Evolutionary conservation across 2,888 invertebrate species (phyloP), one percentile per base, ranked within the genome.

Genomic region (Axea sp.): DNA sequence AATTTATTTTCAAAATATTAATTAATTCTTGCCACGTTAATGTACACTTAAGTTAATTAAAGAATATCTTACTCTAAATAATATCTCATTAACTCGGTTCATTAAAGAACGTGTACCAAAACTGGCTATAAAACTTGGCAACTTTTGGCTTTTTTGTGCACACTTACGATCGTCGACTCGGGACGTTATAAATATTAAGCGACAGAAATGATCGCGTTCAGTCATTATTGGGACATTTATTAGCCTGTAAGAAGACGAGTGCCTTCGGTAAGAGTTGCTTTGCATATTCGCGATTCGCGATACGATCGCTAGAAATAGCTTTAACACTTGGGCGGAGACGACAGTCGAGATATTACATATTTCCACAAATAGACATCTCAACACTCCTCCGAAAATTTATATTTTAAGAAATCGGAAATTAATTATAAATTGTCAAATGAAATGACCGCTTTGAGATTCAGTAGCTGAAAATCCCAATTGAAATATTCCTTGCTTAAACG

Each of bases 221-320:
- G 79, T 81, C 80, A 82, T 81, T 82, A 83, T 82, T 77, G 80
- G 77, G 81, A 82, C 81, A 78, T 82, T 82, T 81, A 83, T 82
- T 81, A 79, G 80, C 71, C 76, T 76, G 72, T 67, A 68, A 78
- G 62, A 76, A 62, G 74, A 76, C 76, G 53, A 72, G 68, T 73
- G 47, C 75, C 28, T 1, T 9, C 9, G 8, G 9, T 4, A 9
- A 28, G 28, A 9, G 33, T 15, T 41, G 31, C 12, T 33, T 55
- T 60, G 72, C 73, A 76, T 53, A 68, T 76, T 71, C 39, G 67
- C 57, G 60, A 60, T 37, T 65, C 57, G 64, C 26, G 33, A 69
- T 67, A 73, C 31, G 59, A 60, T 62, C 67, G 73, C 80, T 78
- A 77, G 77, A 78, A 81, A 81, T 82, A 82, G 76, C 79, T 79